Evolutionary conservation across 2,113 vertebrate genomes (phyloP).

Genomic region (Sphyrna mokarran): DNA sequence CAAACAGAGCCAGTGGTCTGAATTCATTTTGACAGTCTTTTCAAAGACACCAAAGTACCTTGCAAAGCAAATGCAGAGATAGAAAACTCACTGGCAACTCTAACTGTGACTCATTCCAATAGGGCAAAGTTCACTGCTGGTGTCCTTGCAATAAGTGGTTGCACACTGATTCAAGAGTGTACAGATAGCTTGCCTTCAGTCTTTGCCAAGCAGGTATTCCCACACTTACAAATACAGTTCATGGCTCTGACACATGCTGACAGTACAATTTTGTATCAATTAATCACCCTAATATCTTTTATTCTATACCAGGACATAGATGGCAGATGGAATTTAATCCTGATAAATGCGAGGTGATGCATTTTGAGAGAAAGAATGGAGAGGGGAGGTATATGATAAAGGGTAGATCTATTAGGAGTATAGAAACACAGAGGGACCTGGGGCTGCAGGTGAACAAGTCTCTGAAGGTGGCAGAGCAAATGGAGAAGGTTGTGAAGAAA

Average conservation of each 20-base stretch:
- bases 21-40: neutral
- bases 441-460: too few species aligned
- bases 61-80: neutral
- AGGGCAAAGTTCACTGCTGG: neutral
- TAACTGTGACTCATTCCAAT: neutral
- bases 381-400: too few species aligned
- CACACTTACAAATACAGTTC: neutral
- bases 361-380: too few species aligned
- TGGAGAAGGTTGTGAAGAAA: too few species aligned
- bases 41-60: neutral
- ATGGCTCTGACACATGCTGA: neutral
- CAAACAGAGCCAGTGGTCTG: neutral
- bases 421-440: too few species aligned
- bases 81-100: neutral
- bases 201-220: neutral
- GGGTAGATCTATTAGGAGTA: too few species aligned
- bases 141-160: neutral
- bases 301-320: neutral
- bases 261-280: neutral
- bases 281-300: neutral
- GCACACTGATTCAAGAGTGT: neutral
- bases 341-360: too few species aligned
- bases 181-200: neutral
- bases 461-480: too few species aligned
- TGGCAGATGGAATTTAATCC: too few species aligned